These are phyloP conservation scores for Lophochroa leadbeateri DNA, from an alignment of 2,113 vertebrate species.

Conservation along the genomic window DNA sequence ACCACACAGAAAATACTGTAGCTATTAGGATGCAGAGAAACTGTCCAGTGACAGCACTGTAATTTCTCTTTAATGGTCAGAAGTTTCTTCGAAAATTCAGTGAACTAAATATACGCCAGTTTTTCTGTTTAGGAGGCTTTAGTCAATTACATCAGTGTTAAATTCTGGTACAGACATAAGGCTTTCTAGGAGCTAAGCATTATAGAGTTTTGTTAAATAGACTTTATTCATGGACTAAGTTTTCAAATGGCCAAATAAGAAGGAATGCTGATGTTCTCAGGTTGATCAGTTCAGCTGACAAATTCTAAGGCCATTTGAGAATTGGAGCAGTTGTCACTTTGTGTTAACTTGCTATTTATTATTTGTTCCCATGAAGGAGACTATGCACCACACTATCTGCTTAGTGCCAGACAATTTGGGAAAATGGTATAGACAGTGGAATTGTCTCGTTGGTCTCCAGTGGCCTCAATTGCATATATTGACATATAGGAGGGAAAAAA, in stretches of 20 bases:
- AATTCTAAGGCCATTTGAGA: background rate
- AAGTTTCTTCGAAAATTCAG: background rate
- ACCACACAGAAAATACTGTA: background rate
- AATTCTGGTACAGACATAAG: background rate
- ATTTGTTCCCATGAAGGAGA: background rate
- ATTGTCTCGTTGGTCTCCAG: background rate
- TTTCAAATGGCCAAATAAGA: background rate
- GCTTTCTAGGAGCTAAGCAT: background rate
- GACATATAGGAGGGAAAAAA: background rate
- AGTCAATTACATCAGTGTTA: background rate
- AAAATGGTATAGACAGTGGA: fast-evolving
- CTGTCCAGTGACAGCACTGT: background rate
- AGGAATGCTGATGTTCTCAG: background rate
- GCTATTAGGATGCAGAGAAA: background rate
- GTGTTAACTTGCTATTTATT: background rate
- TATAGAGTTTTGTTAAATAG: background rate
- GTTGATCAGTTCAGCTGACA: background rate
- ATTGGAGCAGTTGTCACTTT: background rate
- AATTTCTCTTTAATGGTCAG: background rate
- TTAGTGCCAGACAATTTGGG: background rate
- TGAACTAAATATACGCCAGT: background rate
- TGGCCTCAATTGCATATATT: background rate
- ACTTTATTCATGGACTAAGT: background rate
- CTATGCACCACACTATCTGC: background rate
- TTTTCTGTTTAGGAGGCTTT: background rate